phyloP scores from a whole-genome alignment of 2,888 invertebrate genomes.

The Himalopsyche anomala region DNA sequence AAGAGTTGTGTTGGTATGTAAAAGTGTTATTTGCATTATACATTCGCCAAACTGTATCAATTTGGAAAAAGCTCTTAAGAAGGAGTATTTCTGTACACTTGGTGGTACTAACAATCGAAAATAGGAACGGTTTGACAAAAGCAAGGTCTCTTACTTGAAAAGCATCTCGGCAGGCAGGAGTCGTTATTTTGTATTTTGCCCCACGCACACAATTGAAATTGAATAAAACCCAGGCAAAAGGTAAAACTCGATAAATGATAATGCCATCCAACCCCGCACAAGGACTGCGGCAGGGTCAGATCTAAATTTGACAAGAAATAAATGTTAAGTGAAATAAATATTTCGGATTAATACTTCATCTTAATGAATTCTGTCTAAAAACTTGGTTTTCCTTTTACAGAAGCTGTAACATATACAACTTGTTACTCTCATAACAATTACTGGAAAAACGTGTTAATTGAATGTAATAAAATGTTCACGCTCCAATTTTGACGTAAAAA shows the following conservation, averaged over 20 bases:
- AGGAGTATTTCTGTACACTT: neutral
- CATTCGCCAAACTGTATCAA: constrained; percentile 2
- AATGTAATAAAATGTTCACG: no score
- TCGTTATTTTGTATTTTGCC: constrained; percentile 13
- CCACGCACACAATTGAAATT: constrained; percentile 37
- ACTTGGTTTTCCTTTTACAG: no score
- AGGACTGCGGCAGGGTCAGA: neutral
- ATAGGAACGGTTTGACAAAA: constrained; percentile 38
- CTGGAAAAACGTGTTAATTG: no score
- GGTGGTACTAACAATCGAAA: constrained; percentile 24
- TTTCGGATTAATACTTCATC: no score
- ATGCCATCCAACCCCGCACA: constrained; percentile 23
- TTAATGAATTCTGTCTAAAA: no score
- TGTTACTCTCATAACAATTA: no score
- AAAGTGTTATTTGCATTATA: constrained; percentile 22
- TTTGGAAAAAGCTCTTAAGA: constrained; percentile 20
- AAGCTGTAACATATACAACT: no score
- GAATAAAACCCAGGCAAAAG: constrained; percentile 39
- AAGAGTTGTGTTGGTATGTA: neutral
- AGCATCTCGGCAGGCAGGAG: constrained; percentile 1
- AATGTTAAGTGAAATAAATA: no score
- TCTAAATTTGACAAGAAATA: neutral
- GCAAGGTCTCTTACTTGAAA: constrained; percentile 5
- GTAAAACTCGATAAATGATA: constrained; percentile 43
- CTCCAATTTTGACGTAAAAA: no score